Evolutionary conservation across 2,113 vertebrate genomes (phyloP), one percentile per base, ranked within the genome.

Genomic region (Fulica atra): DNA sequence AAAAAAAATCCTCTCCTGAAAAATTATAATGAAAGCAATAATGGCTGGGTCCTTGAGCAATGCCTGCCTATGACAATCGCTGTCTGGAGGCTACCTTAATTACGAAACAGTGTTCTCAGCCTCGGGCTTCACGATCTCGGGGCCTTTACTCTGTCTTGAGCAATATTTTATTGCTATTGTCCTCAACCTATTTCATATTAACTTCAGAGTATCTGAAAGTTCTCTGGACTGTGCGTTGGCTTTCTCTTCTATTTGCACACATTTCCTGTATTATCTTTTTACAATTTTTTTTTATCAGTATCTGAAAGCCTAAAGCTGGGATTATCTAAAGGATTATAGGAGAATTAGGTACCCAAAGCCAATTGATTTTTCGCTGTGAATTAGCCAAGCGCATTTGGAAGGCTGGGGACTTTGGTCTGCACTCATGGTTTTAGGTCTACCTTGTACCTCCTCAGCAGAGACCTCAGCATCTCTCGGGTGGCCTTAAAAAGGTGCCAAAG

Each of bases 41-140:
- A 84, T 94, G 92, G 93, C 21, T 57, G 70, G 73, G 81, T 94
- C 93, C 96, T 96, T 96, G 95, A 96, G 95, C 92, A 97, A 94
- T 20, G 92, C 91, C 85, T 36, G 80, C 18, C 4, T 77, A 19
- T 86, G 88, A 95, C 93, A 90, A 92, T 93, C 11, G 46, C 35
- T 97, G 96, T 96, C 96, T 92, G 84, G 73, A 93, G 96, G 96
- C 96, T 96, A 96, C 96, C 69, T 95, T 95, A 94, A 96, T 96
- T 93, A 96, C 81, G 86, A 96, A 96, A 97, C 53, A 31, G 69
- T 59, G 48, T 73, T 92, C 93, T 96, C 92, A 48, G 88, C 95
- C 96, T 69, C 48, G 2, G 93, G 96, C 96, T 73, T 79, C 83
- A 26, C 0, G 10, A 70, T 88, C 96, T 84, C 36, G 0, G 65